A percentile compares a stretch with the other conserved stretches of the same genome.
phyloP scores from a whole-genome alignment of 2,888 invertebrate genomes.

The Villa cingulata region DNA sequence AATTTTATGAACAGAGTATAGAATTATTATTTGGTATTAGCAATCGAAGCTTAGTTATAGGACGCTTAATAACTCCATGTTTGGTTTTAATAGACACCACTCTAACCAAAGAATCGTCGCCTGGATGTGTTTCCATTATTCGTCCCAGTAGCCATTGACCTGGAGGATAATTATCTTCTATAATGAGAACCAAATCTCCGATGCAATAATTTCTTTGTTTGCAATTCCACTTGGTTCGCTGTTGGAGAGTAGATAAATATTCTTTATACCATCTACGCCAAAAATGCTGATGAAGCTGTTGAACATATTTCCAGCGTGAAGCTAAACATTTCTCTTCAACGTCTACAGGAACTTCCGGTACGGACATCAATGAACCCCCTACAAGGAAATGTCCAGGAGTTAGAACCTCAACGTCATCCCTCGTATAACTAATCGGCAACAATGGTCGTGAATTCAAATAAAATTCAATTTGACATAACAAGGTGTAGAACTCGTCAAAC shows the following conservation, averaged over 20 bases:
- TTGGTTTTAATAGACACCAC: not conserved
- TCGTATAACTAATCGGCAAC: not conserved
- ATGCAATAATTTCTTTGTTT: not conserved
- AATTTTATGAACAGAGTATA: too few relatives aligned
- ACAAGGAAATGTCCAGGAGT: constrained; percentile 5
- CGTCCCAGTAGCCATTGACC: not conserved
- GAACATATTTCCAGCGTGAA: not conserved
- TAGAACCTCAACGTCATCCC: not conserved
- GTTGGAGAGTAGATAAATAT: not conserved
- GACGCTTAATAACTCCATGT: not conserved
- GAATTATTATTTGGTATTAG: not conserved
- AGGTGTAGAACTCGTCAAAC: constrained; percentile 17
- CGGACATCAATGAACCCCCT: not conserved
- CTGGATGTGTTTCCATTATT: constrained; percentile 1
- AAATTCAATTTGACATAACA: constrained; percentile 15
- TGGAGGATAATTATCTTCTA: not conserved
- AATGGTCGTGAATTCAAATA: constrained; percentile 1
- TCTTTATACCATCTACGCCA: not conserved
- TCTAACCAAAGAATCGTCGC: not conserved
- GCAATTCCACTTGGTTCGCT: not conserved
- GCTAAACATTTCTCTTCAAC: not conserved
- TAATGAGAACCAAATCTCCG: not conserved
- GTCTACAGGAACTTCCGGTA: not conserved
- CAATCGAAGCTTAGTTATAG: not conserved
- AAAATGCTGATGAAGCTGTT: not conserved